Conservation (phyloP, 2,113 vertebrate genomes). For the Fukomys damarensis region DNA sequence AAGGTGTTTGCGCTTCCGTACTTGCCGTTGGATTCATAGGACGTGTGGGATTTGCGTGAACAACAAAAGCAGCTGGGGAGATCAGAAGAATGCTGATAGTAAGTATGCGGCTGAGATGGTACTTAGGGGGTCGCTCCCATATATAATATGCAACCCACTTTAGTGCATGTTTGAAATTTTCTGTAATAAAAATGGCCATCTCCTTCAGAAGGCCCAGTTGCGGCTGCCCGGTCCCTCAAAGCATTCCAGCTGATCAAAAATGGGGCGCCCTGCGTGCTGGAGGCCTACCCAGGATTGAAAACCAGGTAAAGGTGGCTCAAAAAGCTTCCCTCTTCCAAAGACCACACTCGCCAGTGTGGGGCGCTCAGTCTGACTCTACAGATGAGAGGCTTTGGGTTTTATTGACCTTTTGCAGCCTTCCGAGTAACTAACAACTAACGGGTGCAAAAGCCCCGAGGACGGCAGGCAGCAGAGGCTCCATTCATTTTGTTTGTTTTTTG, state of each 20-base stretch:
- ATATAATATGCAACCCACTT: not conserved
- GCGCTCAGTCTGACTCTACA: not conserved
- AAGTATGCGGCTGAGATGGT: not conserved
- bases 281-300: not conserved
- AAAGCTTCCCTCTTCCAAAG: not conserved
- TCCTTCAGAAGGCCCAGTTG: too few relatives aligned
- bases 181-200: not conserved
- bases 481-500: too few relatives aligned
- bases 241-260: not conserved
- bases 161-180: not conserved
- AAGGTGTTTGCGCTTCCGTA: not conserved
- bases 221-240: not conserved
- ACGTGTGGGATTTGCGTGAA: not conserved
- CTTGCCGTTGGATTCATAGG: not conserved
- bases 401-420: not conserved
- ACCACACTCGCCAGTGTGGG: not conserved
- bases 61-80: not conserved
- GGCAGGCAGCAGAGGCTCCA: not conserved
- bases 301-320: not conserved
- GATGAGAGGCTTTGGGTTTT: not conserved
- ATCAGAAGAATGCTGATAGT: not conserved
- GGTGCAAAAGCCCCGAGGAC: too few relatives aligned
- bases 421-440: not conserved
- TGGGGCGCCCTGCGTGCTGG: not conserved
- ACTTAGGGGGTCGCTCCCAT: not conserved